Evolutionary conservation across 92 coral and sea anemone genomes (phyloP), one percentile per base, ranked within the genome.

Genomic region (Porites lobata): DNA sequence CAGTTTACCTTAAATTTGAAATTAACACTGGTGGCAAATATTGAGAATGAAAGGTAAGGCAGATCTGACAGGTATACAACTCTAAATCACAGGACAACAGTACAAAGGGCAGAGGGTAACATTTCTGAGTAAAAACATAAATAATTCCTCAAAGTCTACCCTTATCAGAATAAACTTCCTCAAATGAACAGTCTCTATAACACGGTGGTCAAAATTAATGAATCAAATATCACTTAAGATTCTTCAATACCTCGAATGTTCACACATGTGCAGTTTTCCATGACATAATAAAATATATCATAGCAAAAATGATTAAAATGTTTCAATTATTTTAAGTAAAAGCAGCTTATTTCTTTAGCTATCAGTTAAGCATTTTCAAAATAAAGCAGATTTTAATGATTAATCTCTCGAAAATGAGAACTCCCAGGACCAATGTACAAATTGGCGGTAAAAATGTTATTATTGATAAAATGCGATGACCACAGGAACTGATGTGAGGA

Each of bases 371-470:
- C 72, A 73, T 73, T 47, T 72, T 9, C 26, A 61, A 74, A 72
- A 50, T 76, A 64, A 14, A 64, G 24, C 17, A 67, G 50, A 47
- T 80, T 73, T 84, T 43, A 87, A 88, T 73, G 81, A 86, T 54
- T 83, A 38, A 81, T 88, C 75, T 63, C 76, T 13, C 83, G 52
- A 26, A 88, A 82, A 38, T 59, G 87, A 88, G 87, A 81, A 62
- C 86, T 88, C 75, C 87, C 76, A 8, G 62, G 43, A 65, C 75
- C 65, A 50, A 51, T 24, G 9, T 52, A 14, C 75, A 81, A 81
- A 62, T 54, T 73, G 70, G 76, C 87, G 59, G 50, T 65, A 59
- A 82, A 87, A 75, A 9, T 38, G 12, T 24, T 38, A 29, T 26
- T 53, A 24, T 3, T 18, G 20, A 18, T n/a, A 50, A 19, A 58